These are phyloP conservation scores for Addax nasomaculatus DNA, from an alignment of 2,113 vertebrate genomes.

Conservation along the genomic window DNA sequence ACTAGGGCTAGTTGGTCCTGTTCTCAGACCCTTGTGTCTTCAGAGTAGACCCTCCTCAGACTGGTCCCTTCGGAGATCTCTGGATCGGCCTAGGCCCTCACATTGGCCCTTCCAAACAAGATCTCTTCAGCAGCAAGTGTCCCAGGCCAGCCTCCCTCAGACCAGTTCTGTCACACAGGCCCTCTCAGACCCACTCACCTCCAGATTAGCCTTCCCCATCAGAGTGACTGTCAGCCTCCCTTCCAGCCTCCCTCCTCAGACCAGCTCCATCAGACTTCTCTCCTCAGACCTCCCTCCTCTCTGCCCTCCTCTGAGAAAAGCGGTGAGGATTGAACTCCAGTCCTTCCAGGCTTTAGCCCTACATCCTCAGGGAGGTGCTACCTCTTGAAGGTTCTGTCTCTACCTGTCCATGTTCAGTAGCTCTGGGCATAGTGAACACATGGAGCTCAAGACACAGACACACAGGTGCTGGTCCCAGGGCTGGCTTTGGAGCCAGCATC, in stretches of 20 bases:
- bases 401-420: background rate
- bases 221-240: background rate
- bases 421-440: background rate
- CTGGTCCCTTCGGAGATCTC: background rate
- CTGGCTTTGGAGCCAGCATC: background rate
- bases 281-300: background rate
- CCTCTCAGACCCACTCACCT: background rate
- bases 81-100: background rate
- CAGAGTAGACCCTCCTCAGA: background rate
- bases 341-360: background rate
- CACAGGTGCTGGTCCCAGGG: background rate
- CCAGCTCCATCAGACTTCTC: background rate
- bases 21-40: background rate
- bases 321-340: background rate
- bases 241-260: background rate
- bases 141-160: background rate
- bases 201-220: background rate
- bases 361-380: background rate
- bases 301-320: background rate
- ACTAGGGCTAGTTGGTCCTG: background rate
- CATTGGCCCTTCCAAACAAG: background rate
- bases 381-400: background rate
- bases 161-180: background rate
- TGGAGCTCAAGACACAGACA: background rate
- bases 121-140: background rate